These are phyloP conservation scores for Toxostoma redivivum DNA, from an alignment of 2,113 vertebrate genomes.

Conservation along the genomic window DNA sequence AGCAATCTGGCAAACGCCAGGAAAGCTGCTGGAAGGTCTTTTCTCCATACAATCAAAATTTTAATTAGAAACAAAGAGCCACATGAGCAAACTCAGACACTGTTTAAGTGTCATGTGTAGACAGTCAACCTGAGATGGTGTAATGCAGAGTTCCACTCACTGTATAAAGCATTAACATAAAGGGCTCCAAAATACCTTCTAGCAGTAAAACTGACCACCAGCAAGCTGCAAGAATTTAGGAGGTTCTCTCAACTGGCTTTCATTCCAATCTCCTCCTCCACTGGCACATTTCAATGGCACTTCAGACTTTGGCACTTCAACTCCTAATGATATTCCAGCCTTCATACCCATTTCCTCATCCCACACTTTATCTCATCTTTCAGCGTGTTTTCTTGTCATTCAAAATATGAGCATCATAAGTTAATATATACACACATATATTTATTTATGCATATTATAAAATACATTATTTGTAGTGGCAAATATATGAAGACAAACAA, in stretches of 20 bases:
- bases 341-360: not conserved
- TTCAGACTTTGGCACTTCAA: not conserved
- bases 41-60: not conserved
- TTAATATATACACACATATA: not conserved
- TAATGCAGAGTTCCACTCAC: not conserved
- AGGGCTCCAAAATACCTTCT: not conserved
- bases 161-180: not conserved
- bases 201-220: not conserved
- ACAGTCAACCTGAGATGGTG: not conserved
- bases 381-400: not conserved
- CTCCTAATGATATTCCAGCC: not conserved
- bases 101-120: not conserved
- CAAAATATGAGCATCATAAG: not conserved
- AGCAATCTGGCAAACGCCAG: not conserved
- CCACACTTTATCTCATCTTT: not conserved
- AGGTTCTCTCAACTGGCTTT: not conserved
- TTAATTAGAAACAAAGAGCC: not conserved
- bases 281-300: not conserved
- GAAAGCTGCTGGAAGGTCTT: not conserved
- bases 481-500: not conserved
- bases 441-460: not conserved
- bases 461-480: not conserved
- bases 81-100: not conserved
- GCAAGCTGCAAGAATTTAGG: not conserved
- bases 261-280: not conserved